Conservation (phyloP, 2,797 vertebrate genomes). For the Anisognathus igniventris region DNA sequence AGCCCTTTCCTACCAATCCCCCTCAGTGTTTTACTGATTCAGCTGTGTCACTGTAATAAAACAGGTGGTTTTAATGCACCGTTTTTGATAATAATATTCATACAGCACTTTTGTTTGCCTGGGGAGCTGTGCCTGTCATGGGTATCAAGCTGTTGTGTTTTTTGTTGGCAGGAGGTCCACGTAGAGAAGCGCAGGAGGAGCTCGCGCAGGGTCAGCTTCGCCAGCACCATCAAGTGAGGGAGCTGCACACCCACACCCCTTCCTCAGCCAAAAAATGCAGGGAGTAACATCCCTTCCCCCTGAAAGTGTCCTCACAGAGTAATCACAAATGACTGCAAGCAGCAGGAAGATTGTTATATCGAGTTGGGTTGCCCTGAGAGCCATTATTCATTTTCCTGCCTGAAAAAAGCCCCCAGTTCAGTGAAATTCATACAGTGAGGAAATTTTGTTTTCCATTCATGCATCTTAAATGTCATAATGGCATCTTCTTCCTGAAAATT, state of each 20-base stretch:
- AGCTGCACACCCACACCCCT: background rate
- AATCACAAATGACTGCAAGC: background rate
- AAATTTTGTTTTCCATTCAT: background rate
- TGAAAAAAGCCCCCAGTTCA: background rate
- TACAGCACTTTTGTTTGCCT: background rate
- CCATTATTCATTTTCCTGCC: background rate
- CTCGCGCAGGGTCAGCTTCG: conserved; percentile 79
- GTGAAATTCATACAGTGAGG: background rate
- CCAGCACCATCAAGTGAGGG: conserved; percentile 78
- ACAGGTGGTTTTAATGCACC: background rate
- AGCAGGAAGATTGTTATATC: background rate
- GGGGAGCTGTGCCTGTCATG: background rate
- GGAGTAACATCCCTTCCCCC: background rate
- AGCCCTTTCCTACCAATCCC: background rate
- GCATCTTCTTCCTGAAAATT: background rate
- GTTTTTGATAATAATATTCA: background rate
- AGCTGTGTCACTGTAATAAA: background rate
- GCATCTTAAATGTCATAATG: background rate
- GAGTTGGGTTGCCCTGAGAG: background rate
- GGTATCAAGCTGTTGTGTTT: background rate
- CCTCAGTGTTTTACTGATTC: background rate
- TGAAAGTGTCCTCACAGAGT: background rate
- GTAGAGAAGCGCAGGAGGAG: conserved; percentile 67
- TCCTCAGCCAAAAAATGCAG: background rate
- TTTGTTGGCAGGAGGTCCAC: conserved; percentile 57